phyloP scores from a whole-genome alignment of 2,113 vertebrate species.

The Myiagra hebetior region DNA sequence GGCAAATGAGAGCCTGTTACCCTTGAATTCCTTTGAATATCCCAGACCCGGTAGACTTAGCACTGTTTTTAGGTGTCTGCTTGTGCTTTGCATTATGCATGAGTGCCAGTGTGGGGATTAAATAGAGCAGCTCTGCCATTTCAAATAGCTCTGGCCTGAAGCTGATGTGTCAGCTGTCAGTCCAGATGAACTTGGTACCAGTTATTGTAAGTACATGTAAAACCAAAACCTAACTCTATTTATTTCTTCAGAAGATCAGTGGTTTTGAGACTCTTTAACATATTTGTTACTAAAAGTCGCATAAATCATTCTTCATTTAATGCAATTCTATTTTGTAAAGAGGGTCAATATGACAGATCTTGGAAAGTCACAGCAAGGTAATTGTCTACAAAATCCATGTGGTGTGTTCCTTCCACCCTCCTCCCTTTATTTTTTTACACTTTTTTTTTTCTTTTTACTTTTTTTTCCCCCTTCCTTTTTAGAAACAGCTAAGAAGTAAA shows the following conservation, averaged over 20 bases:
- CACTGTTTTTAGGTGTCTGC: neutral
- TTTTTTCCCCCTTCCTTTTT: no score
- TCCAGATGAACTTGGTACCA: slow-evolving; percentile 6
- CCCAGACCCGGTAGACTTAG: neutral
- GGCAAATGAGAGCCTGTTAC: neutral
- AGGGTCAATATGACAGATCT: neutral
- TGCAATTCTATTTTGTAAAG: neutral
- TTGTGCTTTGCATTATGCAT: slow-evolving; percentile 38
- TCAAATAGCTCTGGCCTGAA: slow-evolving; percentile 31
- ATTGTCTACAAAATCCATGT: neutral
- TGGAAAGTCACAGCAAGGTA: neutral
- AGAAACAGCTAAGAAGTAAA: neutral
- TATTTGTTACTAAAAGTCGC: neutral
- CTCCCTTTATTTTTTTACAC: rapidly evolving
- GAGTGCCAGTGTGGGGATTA: slow-evolving; percentile 11
- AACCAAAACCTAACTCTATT: neutral
- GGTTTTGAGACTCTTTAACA: neutral
- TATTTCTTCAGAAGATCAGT: neutral
- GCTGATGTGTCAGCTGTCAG: slow-evolving; percentile 54
- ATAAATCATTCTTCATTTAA: neutral
- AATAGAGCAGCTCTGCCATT: slow-evolving; percentile 35
- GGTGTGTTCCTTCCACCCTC: neutral
- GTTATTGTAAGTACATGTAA: neutral
- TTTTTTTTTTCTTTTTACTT: neutral
- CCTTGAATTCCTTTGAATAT: slow-evolving; percentile 37